These are phyloP conservation scores for Atlantisia rogersi DNA, from an alignment of 2,113 vertebrate species.

Conservation along the genomic window DNA sequence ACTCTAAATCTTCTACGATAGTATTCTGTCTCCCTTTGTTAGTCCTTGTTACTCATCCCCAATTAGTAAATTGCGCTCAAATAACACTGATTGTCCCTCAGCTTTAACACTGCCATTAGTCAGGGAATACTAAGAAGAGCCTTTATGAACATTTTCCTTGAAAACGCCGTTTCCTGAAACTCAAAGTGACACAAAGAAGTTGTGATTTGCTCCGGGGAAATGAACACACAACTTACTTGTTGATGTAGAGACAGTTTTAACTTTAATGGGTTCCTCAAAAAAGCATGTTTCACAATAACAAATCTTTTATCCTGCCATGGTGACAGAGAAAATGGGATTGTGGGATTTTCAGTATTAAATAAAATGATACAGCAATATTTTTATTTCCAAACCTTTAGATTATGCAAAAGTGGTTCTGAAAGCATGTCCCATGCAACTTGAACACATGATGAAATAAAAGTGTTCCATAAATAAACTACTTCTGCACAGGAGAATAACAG, in stretches of 20 bases:
- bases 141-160: background rate
- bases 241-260: background rate
- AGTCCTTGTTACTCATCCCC: background rate
- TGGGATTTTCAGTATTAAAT: conserved; percentile 42
- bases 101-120: background rate
- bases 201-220: conserved; percentile 57
- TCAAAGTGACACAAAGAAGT: conserved; percentile 54
- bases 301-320: conserved; percentile 54
- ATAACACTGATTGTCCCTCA: background rate
- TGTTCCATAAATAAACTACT: background rate
- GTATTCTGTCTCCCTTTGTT: background rate
- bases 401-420: background rate
- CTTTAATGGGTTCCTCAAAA: conserved; percentile 67
- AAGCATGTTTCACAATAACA: conserved; percentile 7
- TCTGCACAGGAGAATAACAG: background rate
- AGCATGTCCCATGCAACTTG: conserved; percentile 42
- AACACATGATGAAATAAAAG: background rate
- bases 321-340: conserved; percentile 23
- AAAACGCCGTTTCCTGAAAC: conserved; percentile 19
- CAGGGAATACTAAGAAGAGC: background rate
- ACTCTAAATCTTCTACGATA: background rate
- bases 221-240: background rate
- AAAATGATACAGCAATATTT: background rate
- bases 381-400: conserved; percentile 54
- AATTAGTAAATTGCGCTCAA: background rate